A percentile compares a stretch with the other conserved stretches of the same genome.
Conservation (phyloP, 2,888 invertebrate genomes). For the Thereva unica region DNA sequence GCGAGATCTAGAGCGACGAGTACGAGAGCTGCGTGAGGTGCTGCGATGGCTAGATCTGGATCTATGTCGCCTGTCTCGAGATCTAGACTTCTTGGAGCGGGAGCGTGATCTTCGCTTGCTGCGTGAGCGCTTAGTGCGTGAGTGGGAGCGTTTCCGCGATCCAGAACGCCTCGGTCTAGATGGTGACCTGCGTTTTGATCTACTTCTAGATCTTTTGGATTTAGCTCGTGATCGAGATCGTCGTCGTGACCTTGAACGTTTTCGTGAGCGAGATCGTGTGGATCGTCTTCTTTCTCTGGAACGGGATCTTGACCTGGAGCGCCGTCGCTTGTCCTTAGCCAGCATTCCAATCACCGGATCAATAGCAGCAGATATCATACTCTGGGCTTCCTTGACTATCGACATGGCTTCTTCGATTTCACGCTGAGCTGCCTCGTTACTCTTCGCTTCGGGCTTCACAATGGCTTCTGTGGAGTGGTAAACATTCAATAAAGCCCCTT, state of each 20-base stretch:
- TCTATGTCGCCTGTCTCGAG: conserved; percentile 46
- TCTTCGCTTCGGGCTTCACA: conserved; percentile 90
- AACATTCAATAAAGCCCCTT: conserved; percentile 71
- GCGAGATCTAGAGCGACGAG: conserved; percentile 48
- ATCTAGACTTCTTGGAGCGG: conserved; percentile 51
- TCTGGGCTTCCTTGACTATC: conserved; percentile 93
- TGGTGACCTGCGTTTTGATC: conserved; percentile 59
- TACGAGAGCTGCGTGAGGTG: conserved; percentile 49
- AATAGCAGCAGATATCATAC: conserved; percentile 90
- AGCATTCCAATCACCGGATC: conserved; percentile 88
- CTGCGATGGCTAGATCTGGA: conserved; percentile 54
- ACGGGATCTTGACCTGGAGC: conserved; percentile 59
- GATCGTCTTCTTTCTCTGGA: conserved; percentile 58
- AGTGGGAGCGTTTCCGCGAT: conserved; percentile 54
- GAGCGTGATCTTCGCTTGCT: conserved; percentile 57
- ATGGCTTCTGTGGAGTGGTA: conserved; percentile 92
- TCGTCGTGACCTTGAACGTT: conserved; percentile 64
- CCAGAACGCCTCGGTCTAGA: conserved; percentile 59
- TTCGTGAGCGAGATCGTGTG: conserved; percentile 64
- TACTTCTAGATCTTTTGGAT: conserved; percentile 39
- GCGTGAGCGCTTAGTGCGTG: conserved; percentile 59
- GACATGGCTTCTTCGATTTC: conserved; percentile 98
- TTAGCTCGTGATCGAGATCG: conserved; percentile 60
- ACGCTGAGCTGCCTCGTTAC: conserved; percentile 91
- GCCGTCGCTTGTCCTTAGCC: conserved; percentile 78